phyloP scores from a whole-genome alignment of 2,797 vertebrate genomes.

The Sebastes taczanowskii region DNA sequence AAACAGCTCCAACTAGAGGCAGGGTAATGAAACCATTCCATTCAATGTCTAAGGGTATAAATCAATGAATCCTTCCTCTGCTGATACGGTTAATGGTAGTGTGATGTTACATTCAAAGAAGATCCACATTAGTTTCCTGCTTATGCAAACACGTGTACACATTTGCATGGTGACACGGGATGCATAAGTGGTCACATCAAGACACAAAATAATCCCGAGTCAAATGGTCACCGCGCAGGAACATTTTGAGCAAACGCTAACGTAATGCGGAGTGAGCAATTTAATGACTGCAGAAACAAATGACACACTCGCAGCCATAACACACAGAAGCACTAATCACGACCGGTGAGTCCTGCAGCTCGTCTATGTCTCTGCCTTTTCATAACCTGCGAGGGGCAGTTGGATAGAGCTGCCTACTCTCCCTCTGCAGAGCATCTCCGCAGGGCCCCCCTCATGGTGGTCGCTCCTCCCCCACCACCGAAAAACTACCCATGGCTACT shows the following conservation, averaged over 20 bases:
- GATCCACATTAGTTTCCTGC: slow-evolving; percentile 29
- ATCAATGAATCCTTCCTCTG: neutral
- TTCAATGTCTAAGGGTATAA: neutral
- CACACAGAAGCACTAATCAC: slow-evolving; percentile 52
- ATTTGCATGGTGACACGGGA: slow-evolving; percentile 52
- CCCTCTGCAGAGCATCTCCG: slow-evolving; percentile 57
- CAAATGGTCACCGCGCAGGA: slow-evolving; percentile 1
- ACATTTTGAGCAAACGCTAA: slow-evolving; percentile 24
- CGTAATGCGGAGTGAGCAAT: slow-evolving; percentile 17
- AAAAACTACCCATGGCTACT: slow-evolving; percentile 73
- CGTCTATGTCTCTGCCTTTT: slow-evolving; percentile 56
- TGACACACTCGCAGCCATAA: slow-evolving; percentile 20
- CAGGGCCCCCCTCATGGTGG: slow-evolving; percentile 50
- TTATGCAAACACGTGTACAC: slow-evolving; percentile 35
- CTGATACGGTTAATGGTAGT: neutral
- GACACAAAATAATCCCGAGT: slow-evolving; percentile 25
- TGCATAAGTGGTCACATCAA: slow-evolving; percentile 29
- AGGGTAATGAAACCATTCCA: neutral
- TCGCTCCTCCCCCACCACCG: slow-evolving; percentile 31
- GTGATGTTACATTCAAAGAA: slow-evolving; percentile 34
- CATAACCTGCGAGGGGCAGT: slow-evolving; percentile 62
- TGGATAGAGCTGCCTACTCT: slow-evolving; percentile 37
- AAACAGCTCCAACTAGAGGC: neutral
- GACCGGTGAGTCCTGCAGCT: slow-evolving; percentile 49
- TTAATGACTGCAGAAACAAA: slow-evolving; percentile 51